phyloP scores from a whole-genome alignment of 2,888 invertebrate species.

The Drosophila paracracens region DNA sequence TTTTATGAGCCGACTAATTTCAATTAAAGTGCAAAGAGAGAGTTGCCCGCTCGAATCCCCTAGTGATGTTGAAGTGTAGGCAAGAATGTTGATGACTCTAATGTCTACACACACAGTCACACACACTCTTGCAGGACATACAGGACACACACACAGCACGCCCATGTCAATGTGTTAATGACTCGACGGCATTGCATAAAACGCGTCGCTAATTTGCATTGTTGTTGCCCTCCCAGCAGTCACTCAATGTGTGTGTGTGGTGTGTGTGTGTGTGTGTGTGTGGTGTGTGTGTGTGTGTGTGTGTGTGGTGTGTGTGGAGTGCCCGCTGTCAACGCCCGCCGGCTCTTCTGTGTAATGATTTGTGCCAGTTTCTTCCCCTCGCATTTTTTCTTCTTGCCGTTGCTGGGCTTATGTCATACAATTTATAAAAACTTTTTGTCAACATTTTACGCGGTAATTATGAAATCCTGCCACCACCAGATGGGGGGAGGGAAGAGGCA shows the following conservation, averaged over 20 bases:
- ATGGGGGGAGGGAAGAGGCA: background rate
- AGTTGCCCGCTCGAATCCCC: conserved; percentile 12
- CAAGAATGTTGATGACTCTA: conserved; percentile 57
- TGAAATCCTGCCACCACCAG: background rate
- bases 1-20: conserved; percentile 41
- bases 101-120: conserved; percentile 36
- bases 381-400: background rate
- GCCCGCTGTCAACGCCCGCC: conserved; percentile 50
- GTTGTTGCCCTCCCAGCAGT: conserved; percentile 24
- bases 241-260: background rate
- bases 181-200: conserved; percentile 66
- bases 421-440: conserved; percentile 52
- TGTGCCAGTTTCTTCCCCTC: conserved; percentile 48
- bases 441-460: conserved; percentile 43
- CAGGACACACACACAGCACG: conserved; percentile 20
- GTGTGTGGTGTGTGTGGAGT: conserved; percentile 37
- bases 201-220: conserved; percentile 66
- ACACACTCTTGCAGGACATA: conserved; percentile 1
- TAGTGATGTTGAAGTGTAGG: conserved; percentile 38
- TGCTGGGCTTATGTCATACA: conserved; percentile 58
- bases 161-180: conserved; percentile 65
- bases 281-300: conserved; percentile 3
- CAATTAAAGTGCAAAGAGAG: conserved; percentile 33
- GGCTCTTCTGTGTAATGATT: conserved; percentile 55
- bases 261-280: conserved; percentile 1